Conservation (phyloP, 2,113 vertebrate genomes). For the Pavo muticus region DNA sequence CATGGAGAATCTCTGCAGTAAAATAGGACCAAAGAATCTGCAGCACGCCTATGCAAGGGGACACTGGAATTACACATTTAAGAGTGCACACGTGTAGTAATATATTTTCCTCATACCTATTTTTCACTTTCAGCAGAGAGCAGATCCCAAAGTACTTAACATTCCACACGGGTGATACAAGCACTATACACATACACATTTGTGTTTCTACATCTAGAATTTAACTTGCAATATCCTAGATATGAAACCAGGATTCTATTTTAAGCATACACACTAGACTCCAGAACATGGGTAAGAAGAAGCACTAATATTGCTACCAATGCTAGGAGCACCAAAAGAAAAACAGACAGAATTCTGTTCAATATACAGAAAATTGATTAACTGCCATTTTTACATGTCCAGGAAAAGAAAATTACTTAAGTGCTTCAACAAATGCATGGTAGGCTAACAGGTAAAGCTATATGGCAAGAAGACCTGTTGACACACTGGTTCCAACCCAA, state of each 20-base stretch:
- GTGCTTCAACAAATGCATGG: neutral
- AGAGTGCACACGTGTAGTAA: no score
- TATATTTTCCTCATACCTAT: rapidly evolving
- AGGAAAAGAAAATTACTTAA: neutral
- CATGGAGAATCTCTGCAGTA: neutral
- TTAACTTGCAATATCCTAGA: neutral
- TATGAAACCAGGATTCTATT: neutral
- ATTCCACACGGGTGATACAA: neutral
- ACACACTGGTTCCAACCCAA: neutral
- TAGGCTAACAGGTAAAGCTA: neutral
- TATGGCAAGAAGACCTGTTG: neutral
- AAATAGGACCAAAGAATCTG: neutral
- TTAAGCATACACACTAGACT: neutral
- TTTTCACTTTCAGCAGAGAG: neutral
- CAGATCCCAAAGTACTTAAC: neutral
- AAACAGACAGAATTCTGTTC: neutral
- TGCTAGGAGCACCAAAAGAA: neutral
- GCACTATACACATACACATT: neutral
- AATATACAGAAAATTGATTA: neutral
- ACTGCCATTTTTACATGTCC: neutral
- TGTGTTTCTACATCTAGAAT: neutral
- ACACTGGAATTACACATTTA: neutral
- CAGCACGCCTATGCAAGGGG: neutral
- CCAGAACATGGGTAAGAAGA: neutral
- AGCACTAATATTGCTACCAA: rapidly evolving